Evolutionary conservation across 2,113 vertebrate genomes (phyloP).

Genomic region (Microtus oregoni): DNA sequence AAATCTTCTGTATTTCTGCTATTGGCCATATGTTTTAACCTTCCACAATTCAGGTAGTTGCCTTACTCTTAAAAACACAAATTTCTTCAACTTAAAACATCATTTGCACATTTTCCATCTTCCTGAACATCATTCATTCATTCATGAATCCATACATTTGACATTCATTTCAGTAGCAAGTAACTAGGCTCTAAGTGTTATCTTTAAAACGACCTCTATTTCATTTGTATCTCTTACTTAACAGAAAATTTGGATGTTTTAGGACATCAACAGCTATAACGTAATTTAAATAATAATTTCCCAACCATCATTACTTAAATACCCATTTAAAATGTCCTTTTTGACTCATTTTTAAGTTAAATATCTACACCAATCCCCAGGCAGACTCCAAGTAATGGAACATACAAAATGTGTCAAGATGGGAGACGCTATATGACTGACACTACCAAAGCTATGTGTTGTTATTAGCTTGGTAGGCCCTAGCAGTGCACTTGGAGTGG

Average conservation of each 20-base stretch:
- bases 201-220: not conserved
- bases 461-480: not conserved
- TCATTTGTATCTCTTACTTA: not conserved
- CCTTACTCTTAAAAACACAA: not conserved
- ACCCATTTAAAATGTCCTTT: not conserved
- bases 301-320: not conserved
- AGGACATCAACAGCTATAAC: not conserved
- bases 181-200: not conserved
- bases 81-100: not conserved
- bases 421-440: not conserved
- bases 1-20: not conserved
- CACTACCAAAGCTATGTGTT: not conserved
- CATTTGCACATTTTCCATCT: not conserved
- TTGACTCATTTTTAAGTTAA: conserved; percentile 34
- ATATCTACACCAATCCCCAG: not conserved
- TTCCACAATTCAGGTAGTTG: not conserved
- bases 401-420: not conserved
- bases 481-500: not conserved
- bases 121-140: not conserved
- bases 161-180: not conserved
- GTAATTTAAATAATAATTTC: conserved; percentile 18
- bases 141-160: not conserved
- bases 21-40: not conserved
- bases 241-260: not conserved
- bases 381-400: not conserved